Evolutionary conservation across 37 sponge, comb jelly and placozoan species (phyloP).

Genomic region (Chondrosia reniformis): DNA sequence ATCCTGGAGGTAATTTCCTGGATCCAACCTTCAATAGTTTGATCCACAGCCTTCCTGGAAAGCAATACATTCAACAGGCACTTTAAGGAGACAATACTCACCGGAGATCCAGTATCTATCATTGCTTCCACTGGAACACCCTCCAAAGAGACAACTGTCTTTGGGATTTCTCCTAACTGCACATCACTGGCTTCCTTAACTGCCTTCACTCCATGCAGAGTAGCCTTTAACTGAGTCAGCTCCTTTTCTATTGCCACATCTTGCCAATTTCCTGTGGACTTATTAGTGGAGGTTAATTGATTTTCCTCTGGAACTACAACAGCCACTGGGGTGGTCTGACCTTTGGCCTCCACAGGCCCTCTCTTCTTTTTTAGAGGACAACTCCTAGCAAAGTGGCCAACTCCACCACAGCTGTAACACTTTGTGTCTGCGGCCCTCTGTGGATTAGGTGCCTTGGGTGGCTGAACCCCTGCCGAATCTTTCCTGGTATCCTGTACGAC

Average conservation of each 20-base stretch:
- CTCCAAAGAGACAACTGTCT: not conserved
- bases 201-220: not conserved
- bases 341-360: not conserved
- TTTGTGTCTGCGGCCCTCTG: not conserved
- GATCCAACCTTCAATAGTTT: no score
- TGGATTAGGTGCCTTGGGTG: not conserved
- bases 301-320: not conserved
- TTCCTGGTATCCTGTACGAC: no score
- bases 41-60: no score
- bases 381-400: not conserved
- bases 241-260: not conserved
- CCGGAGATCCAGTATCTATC: constrained; percentile 32
- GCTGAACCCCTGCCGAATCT: no score
- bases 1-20: no score
- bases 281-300: no score
- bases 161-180: no score
- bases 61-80: constrained; percentile 2
- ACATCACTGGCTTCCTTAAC: no score
- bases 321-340: no score
- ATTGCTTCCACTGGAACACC: constrained; percentile 1
- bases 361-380: not conserved
- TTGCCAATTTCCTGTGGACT: not conserved
- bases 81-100: constrained; percentile 24
- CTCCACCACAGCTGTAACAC: not conserved
- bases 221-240: not conserved